phyloP scores from a whole-genome alignment of 2,113 vertebrate genomes.

The Chionodraco myersi region DNA sequence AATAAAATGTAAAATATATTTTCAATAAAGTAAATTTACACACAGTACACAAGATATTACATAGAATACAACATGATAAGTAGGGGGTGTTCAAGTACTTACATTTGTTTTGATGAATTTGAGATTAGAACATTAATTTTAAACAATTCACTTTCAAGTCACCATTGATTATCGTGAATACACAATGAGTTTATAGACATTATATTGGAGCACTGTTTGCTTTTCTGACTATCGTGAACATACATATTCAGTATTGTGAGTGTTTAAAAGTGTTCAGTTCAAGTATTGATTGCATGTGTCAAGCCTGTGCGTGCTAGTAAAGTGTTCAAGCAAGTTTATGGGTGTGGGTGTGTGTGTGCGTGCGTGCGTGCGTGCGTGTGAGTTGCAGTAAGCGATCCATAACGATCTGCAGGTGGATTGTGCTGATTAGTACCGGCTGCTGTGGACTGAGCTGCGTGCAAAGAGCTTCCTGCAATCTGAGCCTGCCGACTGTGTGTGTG shows the following conservation, averaged over 20 bases:
- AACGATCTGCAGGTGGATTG: conserved; percentile 86
- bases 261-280: not conserved
- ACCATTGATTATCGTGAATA: not conserved
- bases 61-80: too few relatives aligned
- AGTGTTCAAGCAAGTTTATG: conserved; percentile 36
- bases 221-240: not conserved
- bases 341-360: conserved; percentile 33
- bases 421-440: conserved; percentile 85
- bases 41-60: too few relatives aligned
- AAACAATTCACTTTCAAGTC: not conserved
- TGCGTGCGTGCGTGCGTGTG: not conserved
- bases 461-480: conserved; percentile 85
- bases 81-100: conserved; percentile 23
- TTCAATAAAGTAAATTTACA: too few relatives aligned
- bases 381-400: conserved; percentile 83
- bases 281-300: conserved; percentile 45
- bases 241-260: not conserved
- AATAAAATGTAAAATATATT: too few relatives aligned
- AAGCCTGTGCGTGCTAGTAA: conserved; percentile 23
- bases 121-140: conserved; percentile 29
- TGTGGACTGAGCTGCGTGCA: conserved; percentile 82
- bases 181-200: conserved; percentile 3
- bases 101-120: not conserved
- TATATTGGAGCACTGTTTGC: not conserved
- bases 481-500: conserved; percentile 55